Evolutionary conservation across 2,888 invertebrate genomes (phyloP), one percentile per base, ranked within the genome.

Genomic region (Brachynemurus nebulosus): DNA sequence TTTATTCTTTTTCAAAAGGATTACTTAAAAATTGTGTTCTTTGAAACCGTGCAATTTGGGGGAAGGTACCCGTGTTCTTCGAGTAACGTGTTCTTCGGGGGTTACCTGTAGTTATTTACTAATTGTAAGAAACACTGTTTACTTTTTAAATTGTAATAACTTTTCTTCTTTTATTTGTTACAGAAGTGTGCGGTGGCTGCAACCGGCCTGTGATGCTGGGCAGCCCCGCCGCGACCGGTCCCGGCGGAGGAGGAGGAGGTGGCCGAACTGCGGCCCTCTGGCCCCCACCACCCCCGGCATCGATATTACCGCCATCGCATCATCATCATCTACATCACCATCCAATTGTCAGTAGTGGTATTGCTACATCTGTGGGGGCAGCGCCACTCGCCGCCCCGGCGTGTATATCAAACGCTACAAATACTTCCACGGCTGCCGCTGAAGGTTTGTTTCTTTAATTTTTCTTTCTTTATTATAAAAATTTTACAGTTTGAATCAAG

Each of bases 251-350:
- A 58, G 45, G 54, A 57, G 49, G 55, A 59, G 52, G 20, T 19
- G 55, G 54, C 46, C 53, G 56, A 45, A 56, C 57, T 49, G 55
- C 58, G 47, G 53, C 61, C 62, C 67, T 63, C 57, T 69, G 63
- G 69, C 68, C 60, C 61, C 63, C 61, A 45, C 59, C 63, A 51
- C 60, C 62, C 55, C 58, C 59, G 37, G 69, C 68, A 51, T 62
- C 66, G 52, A 59, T 62, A 42, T 59, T 62, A 44, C 53, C 63
- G 18, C 46, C 48, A 39, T 42, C 51, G 44, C 44, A 40, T 43
- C 36, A 37, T 39, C 43, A 40, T 37, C 40, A 17, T 9, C 17
- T 17, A 8, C 40, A 25, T 2, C 40, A 40, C 14, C 20, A 17
- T 17, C 12, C 36, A 18, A 36, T 19, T 6, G 19, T 19, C 18